Evolutionary conservation across 2,888 invertebrate species (phyloP), one percentile per base, ranked within the genome.

Genomic region (Nomada fucata): DNA sequence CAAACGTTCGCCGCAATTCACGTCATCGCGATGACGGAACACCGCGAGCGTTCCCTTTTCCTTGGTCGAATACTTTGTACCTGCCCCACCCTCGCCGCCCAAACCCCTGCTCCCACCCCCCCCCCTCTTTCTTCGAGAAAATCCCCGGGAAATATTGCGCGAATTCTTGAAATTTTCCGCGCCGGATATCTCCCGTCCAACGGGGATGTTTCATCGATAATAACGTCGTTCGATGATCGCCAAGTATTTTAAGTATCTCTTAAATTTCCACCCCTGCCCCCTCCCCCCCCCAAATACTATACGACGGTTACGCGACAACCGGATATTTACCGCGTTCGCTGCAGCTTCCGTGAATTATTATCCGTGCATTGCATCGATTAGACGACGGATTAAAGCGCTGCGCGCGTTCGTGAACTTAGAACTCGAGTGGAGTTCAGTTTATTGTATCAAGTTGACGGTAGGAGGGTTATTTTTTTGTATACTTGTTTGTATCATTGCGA

Each of bases 1-100:
- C 83, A 65, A 73, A 69, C 77, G 77, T 82, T 69, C 65, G 76
- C 82, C 83, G 84, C 86, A 83, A 89, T 89, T 87, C 88, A 86
- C 84, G 88, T 84, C 88, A 82, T 80, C 85, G 69, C 65, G 73
- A 86, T 89, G 89, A 87, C 87, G 87, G 79, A 89, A 89, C 76
- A 80, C 85, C 83, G 10, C 44, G 80, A 85, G 83, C 69, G 61
- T 79, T 79, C 68, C 79, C 79, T 72, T 36, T 26, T 15, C 67
- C n/a, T 10, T 63, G 44, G 59, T 36, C 68, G 79, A 78, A 82
- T 57, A 67, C 20, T 71, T 57, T 52, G 52, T 9, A 47, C 81
- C 23, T 11, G 20, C 0, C 23, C n/a, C n/a, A n/a, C n/a, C n/a
- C n/a, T n/a, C n/a, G n/a, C n/a, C n/a, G n/a, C n/a, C n/a, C n/a